Evolutionary conservation across 2,797 vertebrate genomes (phyloP).

Genomic region (Parauchenoglanis punctatus): DNA sequence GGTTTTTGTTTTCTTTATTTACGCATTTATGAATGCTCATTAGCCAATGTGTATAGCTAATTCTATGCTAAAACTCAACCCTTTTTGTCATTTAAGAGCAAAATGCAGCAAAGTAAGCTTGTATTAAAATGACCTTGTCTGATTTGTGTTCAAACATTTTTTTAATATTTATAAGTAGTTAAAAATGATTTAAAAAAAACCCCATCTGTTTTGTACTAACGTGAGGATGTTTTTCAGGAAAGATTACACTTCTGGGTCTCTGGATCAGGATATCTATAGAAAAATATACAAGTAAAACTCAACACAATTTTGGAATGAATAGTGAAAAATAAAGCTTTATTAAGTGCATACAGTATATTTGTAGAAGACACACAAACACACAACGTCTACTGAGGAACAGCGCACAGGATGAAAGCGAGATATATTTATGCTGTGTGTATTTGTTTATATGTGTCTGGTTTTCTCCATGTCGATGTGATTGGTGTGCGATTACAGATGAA

Average conservation of each 20-base stretch:
- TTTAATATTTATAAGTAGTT: too few species aligned
- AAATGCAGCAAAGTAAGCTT: neutral
- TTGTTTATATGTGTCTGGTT: neutral
- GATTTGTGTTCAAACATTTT: too few species aligned
- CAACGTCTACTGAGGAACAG: neutral
- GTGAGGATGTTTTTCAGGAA: neutral
- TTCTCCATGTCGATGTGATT: neutral
- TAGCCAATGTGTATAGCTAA: neutral
- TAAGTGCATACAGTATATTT: constrained; percentile 11
- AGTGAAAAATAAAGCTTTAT: constrained; percentile 53
- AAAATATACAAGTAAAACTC: neutral
- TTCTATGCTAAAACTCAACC: neutral
- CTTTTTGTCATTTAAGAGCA: neutral
- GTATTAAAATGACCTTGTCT: too few species aligned
- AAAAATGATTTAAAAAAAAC: too few species aligned
- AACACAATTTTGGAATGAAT: neutral
- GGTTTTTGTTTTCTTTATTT: neutral
- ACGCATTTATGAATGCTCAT: neutral
- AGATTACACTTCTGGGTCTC: neutral
- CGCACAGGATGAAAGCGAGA: neutral
- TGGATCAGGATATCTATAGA: neutral
- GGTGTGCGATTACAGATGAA: neutral
- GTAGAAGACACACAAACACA: neutral
- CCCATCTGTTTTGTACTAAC: neutral
- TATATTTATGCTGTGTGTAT: neutral